A percentile compares a stretch with the other conserved stretches of the same genome.
Evolutionary conservation across 2,888 invertebrate genomes (phyloP).

Genomic region (Cantharis nigra): DNA sequence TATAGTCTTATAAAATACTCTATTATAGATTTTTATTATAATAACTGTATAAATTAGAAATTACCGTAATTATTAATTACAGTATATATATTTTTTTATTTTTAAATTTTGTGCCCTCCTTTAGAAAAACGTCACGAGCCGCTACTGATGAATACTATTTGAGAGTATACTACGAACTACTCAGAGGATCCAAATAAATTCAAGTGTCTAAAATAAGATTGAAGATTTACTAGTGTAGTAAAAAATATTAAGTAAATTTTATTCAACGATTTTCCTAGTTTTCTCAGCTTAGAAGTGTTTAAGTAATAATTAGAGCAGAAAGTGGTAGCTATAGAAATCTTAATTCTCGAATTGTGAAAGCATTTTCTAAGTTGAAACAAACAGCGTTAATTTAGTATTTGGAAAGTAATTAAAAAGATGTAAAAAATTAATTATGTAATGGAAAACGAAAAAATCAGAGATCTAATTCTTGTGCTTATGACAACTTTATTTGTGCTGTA

Average conservation of each 20-base stretch:
- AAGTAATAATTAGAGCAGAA: neutral
- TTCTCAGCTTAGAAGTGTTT: neutral
- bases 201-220: neutral
- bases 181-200: neutral
- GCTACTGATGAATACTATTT: too few relatives aligned
- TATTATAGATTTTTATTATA: too few relatives aligned
- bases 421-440: neutral
- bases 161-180: neutral
- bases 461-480: neutral
- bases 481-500: neutral
- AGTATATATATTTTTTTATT: too few relatives aligned
- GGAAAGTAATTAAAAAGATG: neutral
- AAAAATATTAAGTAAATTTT: neutral
- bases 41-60: too few relatives aligned
- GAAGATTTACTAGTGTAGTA: neutral
- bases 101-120: too few relatives aligned
- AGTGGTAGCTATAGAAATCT: neutral
- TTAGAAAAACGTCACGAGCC: too few relatives aligned
- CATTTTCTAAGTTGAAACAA: neutral
- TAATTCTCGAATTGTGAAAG: neutral
- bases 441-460: neutral
- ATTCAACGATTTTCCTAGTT: neutral
- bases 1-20: too few relatives aligned
- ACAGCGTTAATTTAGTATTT: neutral
- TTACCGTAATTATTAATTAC: too few relatives aligned